Percentiles rank a stretch among this genome's conserved stretches.
phyloP scores from a whole-genome alignment of 2,888 invertebrate genomes.

The Sminthurinus aureus region DNA sequence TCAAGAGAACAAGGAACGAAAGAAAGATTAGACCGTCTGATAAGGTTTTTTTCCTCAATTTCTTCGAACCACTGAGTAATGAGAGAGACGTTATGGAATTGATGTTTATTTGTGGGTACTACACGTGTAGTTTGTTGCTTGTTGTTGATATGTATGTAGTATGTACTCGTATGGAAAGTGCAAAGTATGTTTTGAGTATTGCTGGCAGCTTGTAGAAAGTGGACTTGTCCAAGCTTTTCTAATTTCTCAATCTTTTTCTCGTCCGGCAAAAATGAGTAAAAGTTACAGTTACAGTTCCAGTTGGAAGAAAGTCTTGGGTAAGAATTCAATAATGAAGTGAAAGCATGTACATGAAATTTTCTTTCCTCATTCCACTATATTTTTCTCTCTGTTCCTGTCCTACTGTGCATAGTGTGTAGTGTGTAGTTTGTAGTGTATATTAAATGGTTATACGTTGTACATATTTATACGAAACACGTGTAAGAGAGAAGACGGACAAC shows the following conservation, averaged over 20 bases:
- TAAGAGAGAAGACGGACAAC: not conserved
- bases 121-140: not conserved
- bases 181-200: too few relatives aligned
- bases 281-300: not conserved
- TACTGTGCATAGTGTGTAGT: not conserved
- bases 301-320: constrained; percentile 17
- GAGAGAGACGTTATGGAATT: not conserved
- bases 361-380: not conserved
- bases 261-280: not conserved
- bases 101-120: not conserved
- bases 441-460: too few relatives aligned
- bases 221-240: constrained; percentile 25
- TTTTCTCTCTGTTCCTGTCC: not conserved
- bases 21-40: not conserved
- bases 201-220: constrained; percentile 26
- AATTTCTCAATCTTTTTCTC: constrained; percentile 29
- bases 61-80: not conserved
- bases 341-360: not conserved
- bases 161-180: not conserved
- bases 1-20: not conserved
- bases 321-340: constrained; percentile 12
- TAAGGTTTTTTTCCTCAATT: not conserved
- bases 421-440: not conserved
- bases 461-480: not conserved
- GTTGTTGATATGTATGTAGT: constrained; percentile 7